phyloP scores from a whole-genome alignment of 2,888 invertebrate species.

The Leptinotarsa haldemani region DNA sequence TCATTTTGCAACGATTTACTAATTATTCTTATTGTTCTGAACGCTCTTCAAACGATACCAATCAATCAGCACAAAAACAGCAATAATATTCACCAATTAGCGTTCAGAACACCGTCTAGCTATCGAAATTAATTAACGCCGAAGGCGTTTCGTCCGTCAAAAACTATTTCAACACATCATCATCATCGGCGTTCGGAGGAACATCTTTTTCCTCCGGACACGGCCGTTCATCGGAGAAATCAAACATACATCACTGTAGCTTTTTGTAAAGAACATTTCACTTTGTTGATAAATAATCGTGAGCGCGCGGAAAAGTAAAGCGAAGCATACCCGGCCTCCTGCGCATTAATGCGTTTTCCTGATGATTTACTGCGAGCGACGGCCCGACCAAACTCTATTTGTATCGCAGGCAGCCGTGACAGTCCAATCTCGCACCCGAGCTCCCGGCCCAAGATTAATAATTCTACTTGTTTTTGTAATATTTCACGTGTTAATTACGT shows the following conservation, averaged over 20 bases:
- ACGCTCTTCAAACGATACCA: neutral
- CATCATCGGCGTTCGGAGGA: neutral
- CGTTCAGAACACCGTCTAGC: neutral
- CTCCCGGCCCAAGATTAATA: constrained; percentile 61
- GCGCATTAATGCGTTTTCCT: constrained; percentile 49
- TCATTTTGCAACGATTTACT: neutral
- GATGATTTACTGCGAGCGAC: constrained; percentile 62
- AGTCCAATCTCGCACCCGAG: constrained; percentile 64
- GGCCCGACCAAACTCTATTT: constrained; percentile 60
- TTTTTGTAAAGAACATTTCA: constrained; percentile 38
- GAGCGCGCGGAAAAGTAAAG: constrained; percentile 28
- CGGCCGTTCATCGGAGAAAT: neutral
- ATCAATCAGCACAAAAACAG: neutral
- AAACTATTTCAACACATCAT: constrained; percentile 20
- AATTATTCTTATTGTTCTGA: neutral
- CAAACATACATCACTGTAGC: constrained; percentile 40
- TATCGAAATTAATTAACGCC: constrained; percentile 3
- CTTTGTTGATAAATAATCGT: constrained; percentile 41
- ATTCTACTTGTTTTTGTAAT: constrained; percentile 65
- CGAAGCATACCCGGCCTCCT: constrained; percentile 29
- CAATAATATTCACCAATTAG: neutral
- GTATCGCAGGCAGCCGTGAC: constrained; percentile 60
- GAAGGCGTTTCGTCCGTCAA: neutral
- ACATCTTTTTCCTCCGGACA: constrained; percentile 5
- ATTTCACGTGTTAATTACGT: constrained; percentile 65